Percentiles rank a stretch among this genome's conserved stretches.
phyloP scores from a whole-genome alignment of 2,888 invertebrate species.

The Hypsopygia costalis region DNA sequence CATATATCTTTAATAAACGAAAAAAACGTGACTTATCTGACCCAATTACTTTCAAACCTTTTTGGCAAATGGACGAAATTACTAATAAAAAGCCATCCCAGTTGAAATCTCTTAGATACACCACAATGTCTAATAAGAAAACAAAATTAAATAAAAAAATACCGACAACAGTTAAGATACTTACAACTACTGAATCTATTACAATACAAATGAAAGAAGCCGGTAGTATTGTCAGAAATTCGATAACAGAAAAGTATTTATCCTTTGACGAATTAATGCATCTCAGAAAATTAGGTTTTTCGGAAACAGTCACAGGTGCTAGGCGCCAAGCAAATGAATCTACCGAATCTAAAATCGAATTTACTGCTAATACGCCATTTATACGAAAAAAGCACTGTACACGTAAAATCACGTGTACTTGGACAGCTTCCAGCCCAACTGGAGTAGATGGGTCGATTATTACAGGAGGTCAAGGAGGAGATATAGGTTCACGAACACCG shows the following conservation, averaged over 20 bases:
- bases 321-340: slow-evolving; percentile 26
- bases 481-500: slow-evolving; percentile 51
- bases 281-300: slow-evolving; percentile 49
- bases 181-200: slow-evolving; percentile 49
- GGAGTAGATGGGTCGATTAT: slow-evolving; percentile 34
- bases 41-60: slow-evolving; percentile 41
- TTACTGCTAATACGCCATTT: slow-evolving; percentile 52
- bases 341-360: slow-evolving; percentile 23
- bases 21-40: slow-evolving; percentile 41
- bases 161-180: slow-evolving; percentile 16
- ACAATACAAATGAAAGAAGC: slow-evolving; percentile 41
- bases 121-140: slow-evolving; percentile 42
- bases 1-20: slow-evolving; percentile 44
- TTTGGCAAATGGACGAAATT: slow-evolving; percentile 56
- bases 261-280: slow-evolving; percentile 71
- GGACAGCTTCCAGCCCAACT: slow-evolving; percentile 50
- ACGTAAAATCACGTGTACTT: slow-evolving; percentile 66
- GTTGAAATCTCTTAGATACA: slow-evolving; percentile 52
- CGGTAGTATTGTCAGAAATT: slow-evolving; percentile 19
- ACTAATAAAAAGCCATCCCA: slow-evolving; percentile 32
- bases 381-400: slow-evolving; percentile 55
- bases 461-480: slow-evolving; percentile 19
- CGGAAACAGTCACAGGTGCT: slow-evolving; percentile 29
- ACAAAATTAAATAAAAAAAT: slow-evolving; percentile 33
- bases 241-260: slow-evolving; percentile 59